Percentiles rank a stretch among this genome's conserved stretches.
These are phyloP conservation scores for Argyresthia goedartella DNA, from an alignment of 2,888 invertebrate genomes.

Conservation along the genomic window DNA sequence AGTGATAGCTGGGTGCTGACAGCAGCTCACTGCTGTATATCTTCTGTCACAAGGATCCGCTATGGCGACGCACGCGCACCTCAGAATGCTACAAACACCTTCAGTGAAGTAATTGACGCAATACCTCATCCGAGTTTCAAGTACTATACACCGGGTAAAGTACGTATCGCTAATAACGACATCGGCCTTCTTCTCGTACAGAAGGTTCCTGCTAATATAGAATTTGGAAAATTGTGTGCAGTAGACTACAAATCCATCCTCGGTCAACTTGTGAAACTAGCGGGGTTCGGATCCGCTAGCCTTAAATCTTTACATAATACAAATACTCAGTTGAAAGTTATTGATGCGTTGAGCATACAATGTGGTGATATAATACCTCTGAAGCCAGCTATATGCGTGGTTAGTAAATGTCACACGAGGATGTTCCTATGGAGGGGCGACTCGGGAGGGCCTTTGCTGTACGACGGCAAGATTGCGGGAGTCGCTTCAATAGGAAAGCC, in stretches of 20 bases:
- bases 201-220: not conserved
- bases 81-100: not conserved
- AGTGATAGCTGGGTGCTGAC: not conserved
- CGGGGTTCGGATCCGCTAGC: not conserved
- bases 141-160: not conserved
- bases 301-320: not conserved
- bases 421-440: not conserved
- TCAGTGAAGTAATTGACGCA: not conserved
- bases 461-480: not conserved
- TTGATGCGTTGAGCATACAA: not conserved
- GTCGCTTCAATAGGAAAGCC: not conserved
- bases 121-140: not conserved
- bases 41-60: not conserved
- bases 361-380: not conserved
- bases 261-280: not conserved
- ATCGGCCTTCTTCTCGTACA: not conserved
- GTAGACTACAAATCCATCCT: not conserved
- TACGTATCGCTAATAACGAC: not conserved
- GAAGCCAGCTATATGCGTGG: not conserved
- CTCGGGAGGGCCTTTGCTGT: not conserved
- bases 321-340: not conserved
- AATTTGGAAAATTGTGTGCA: not conserved
- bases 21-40: not conserved
- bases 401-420: not conserved
- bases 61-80: not conserved